Conservation (phyloP, 1,140 invertebrate genomes). For the Calliphora vicina region DNA sequence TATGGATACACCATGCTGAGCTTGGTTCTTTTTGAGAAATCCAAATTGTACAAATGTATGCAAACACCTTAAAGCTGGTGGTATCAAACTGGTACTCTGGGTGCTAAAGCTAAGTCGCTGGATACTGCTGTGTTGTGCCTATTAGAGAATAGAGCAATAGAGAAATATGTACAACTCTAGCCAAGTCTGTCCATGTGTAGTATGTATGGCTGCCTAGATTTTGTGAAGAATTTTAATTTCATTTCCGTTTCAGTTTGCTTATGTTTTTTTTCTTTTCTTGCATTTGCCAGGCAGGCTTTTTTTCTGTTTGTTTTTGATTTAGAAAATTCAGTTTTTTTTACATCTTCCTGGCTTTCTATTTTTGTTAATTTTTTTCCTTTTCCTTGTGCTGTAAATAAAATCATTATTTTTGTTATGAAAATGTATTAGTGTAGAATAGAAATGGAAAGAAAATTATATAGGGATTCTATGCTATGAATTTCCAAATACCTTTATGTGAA, state of each 20-base stretch:
- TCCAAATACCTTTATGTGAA: too few relatives aligned
- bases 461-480: too few relatives aligned
- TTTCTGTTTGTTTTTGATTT: not conserved
- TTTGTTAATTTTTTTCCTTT: too few relatives aligned
- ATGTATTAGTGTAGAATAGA: too few relatives aligned
- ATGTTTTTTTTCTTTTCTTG: not conserved
- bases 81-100: not conserved
- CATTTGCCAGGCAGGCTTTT: not conserved
- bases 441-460: too few relatives aligned
- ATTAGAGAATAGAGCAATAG: too few relatives aligned
- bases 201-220: not conserved
- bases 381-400: too few relatives aligned
- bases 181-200: not conserved
- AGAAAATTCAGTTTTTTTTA: not conserved
- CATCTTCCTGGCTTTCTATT: too few relatives aligned
- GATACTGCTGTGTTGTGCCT: not conserved
- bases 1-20: not conserved
- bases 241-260: not conserved
- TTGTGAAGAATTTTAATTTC: slow-evolving; percentile 1
- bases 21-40: not conserved
- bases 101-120: not conserved
- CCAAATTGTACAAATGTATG: not conserved
- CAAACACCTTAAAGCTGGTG: not conserved
- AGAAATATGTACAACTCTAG: too few relatives aligned
- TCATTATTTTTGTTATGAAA: too few relatives aligned